These are phyloP conservation scores for Galeruca laticollis DNA, from an alignment of 2,888 invertebrate species.

Conservation along the genomic window DNA sequence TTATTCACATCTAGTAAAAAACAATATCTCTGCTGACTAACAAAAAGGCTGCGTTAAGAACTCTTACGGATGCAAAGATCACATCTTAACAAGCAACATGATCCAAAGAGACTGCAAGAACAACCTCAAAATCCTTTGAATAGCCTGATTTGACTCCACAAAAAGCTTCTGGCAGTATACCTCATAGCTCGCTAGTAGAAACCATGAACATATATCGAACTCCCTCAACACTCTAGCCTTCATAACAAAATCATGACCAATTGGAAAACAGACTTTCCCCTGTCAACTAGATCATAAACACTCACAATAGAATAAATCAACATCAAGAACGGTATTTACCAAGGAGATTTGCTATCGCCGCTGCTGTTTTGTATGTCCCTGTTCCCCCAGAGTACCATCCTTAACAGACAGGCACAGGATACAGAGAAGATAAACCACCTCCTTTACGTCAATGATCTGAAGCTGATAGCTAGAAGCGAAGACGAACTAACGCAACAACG, in stretches of 20 bases:
- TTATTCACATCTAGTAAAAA: no score
- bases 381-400: neutral
- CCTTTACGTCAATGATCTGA: no score
- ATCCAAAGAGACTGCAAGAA: no score
- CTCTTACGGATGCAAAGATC: no score
- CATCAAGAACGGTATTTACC: conserved; percentile 10
- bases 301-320: conserved; percentile 3
- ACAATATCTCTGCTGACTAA: no score
- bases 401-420: conserved; percentile 14
- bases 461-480: no score
- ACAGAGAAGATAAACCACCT: no score
- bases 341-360: conserved; percentile 10
- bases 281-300: neutral
- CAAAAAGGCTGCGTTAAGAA: no score
- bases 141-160: conserved; percentile 9
- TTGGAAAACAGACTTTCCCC: no score
- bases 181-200: conserved; percentile 21
- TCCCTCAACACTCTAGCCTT: neutral
- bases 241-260: no score
- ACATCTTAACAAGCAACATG: neutral
- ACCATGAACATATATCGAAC: conserved; percentile 11
- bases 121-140: conserved; percentile 6
- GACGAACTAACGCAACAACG: no score
- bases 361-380: conserved; percentile 16
- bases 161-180: conserved; percentile 8